Conservation (phyloP, 2,888 invertebrate genomes). For the Drosophila anomelani region DNA sequence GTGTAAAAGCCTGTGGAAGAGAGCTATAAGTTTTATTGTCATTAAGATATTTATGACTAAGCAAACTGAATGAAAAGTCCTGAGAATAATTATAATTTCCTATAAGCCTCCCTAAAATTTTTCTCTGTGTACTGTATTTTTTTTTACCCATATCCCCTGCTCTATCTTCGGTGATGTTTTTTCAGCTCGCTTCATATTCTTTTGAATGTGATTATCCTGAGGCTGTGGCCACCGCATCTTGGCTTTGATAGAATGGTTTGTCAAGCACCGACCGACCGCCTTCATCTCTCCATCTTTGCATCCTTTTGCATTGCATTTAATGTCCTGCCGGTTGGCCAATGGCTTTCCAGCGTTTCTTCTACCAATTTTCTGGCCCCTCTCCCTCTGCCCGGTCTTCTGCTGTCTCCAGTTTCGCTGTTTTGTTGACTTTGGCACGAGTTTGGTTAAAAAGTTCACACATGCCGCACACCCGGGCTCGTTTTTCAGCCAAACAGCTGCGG, state of each 20-base stretch:
- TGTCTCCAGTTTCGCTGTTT: slow-evolving; percentile 67
- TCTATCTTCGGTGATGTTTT: slow-evolving; percentile 69
- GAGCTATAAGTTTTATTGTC: too few relatives aligned
- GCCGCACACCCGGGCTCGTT: slow-evolving; percentile 51
- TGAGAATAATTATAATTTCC: background rate
- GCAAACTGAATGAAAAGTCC: too few relatives aligned
- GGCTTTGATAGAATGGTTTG: slow-evolving; percentile 71
- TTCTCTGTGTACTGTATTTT: background rate
- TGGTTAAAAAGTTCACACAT: slow-evolving; percentile 80
- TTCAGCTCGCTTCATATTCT: slow-evolving; percentile 75
- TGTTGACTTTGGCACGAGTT: slow-evolving; percentile 81
- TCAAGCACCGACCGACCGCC: slow-evolving; percentile 19
- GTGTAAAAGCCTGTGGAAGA: background rate
- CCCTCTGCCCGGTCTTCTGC: slow-evolving; percentile 20
- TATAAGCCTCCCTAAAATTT: background rate
- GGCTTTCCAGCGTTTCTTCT: slow-evolving; percentile 17
- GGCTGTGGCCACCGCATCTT: slow-evolving; percentile 72
- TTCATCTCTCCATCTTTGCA: background rate
- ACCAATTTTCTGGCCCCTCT: background rate
- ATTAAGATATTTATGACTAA: too few relatives aligned
- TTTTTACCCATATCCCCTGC: slow-evolving; percentile 7
- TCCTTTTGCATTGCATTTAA: slow-evolving; percentile 69
- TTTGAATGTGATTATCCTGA: slow-evolving; percentile 79
- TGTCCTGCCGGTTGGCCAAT: slow-evolving; percentile 69
- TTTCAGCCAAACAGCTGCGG: slow-evolving; percentile 35